phyloP scores from a whole-genome alignment of 2,797 vertebrate genomes.

The Corythornis leucogaster region DNA sequence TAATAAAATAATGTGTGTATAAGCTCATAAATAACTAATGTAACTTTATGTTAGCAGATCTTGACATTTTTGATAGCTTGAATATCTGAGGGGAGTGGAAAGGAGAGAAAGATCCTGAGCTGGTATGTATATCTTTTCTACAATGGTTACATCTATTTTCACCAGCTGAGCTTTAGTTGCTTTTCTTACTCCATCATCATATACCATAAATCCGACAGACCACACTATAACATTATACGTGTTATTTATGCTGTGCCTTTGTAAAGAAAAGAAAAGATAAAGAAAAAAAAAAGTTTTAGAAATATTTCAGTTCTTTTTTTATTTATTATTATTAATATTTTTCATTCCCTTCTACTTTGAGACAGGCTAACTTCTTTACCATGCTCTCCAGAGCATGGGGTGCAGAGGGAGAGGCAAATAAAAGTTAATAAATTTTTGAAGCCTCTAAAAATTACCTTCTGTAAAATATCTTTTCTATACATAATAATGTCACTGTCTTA shows the following conservation, averaged over 20 bases:
- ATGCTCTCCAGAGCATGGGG: background rate
- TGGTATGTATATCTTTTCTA: background rate
- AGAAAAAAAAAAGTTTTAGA: background rate
- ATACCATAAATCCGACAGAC: background rate
- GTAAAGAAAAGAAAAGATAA: background rate
- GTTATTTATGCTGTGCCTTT: background rate
- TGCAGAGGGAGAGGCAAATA: background rate
- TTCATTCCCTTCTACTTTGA: slow-evolving; percentile 2
- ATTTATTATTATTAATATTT: slow-evolving; percentile 26
- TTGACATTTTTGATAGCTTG: background rate
- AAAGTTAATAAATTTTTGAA: slow-evolving; percentile 61
- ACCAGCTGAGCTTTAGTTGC: background rate
- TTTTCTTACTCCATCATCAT: background rate
- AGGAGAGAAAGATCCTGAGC: background rate
- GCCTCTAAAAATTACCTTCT: slow-evolving; percentile 53
- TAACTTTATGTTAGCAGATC: background rate
- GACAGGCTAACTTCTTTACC: background rate
- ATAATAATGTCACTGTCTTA: slow-evolving; percentile 56
- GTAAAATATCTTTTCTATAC: slow-evolving; percentile 61
- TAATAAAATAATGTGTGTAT: background rate
- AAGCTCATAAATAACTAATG: background rate
- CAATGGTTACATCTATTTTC: background rate
- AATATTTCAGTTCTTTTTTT: background rate
- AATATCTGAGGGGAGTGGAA: background rate
- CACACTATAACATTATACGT: background rate